Base-by-base conservation (phyloP, 2,888 invertebrate genomes). In the Lasioglossum oenotherae region DNA sequence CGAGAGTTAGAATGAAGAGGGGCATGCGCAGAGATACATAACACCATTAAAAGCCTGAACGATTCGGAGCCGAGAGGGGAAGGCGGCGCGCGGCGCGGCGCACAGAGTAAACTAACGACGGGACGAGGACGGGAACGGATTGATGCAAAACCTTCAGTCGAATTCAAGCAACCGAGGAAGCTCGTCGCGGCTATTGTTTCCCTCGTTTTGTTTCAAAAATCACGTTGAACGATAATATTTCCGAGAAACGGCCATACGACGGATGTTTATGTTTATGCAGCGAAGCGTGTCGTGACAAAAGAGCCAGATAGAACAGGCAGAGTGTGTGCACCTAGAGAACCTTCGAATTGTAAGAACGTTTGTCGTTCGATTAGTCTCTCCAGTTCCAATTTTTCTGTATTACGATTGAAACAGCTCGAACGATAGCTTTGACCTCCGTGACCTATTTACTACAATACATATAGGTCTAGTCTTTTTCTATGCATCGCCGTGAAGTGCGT, bases 1-100 rank as follows among this genome's bases (percentile, higher is more conserved):
- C 16, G 64, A 74, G 80, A 80, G 27, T 14, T 57, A 74, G 77
- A 85, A 76, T 69, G 64, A 81, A 78, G 72, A 53, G 74, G 71
- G 57, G 79, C 84, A 88, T 88, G 89, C 88, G 88, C 77, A 85
- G 72, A 88, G 49, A 77, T 72, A 77, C 49, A n/a, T 38, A 78
- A 82, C 75, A 78, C 72, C 73, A 72, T 78, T 77, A 69, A 79
- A 16, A 82, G 75, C 57, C 71, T 72, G 57, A 78, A 87, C 72
- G 74, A 74, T 77, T 41, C 19, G 19, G 41, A 46, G 31, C 49
- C 1, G 19, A 82, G 77, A 69, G 82, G 67, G 69, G 72, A 53
- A 44, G 46, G 5, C 46, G 79, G 19, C 27, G 57, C 71, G 31
- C 31, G 31, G 31, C 23, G 12, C 12, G 76, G 23, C n/a, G 57